Conservation (phyloP, 1,140 invertebrate genomes). For the Diuraphis noxia region DNA sequence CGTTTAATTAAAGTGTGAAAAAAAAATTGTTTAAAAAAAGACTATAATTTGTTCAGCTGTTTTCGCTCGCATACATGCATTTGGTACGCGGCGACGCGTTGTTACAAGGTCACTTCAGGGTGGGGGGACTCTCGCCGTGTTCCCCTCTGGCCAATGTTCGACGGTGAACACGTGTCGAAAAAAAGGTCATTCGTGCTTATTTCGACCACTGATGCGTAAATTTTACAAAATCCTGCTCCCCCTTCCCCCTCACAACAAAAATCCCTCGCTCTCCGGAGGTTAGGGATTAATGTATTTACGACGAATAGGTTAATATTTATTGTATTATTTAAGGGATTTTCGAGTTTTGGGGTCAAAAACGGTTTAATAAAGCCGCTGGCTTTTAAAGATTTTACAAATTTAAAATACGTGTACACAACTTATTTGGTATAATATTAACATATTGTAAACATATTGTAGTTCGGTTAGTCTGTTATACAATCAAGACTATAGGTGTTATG, state of each 20-base stretch:
- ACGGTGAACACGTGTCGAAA: constrained; percentile 14
- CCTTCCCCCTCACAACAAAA: neutral
- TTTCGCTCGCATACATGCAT: neutral
- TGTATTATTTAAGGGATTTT: neutral
- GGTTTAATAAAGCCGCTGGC: neutral
- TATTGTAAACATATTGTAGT: too few species aligned
- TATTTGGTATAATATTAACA: neutral
- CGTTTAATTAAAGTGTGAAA: constrained; percentile 11
- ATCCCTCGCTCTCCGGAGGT: neutral
- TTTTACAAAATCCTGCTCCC: neutral
- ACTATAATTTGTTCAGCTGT: constrained; percentile 38
- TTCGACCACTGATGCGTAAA: neutral
- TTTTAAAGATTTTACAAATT: neutral
- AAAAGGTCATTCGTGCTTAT: neutral
- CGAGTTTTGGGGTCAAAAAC: neutral
- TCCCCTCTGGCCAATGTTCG: neutral
- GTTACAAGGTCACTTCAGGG: neutral
- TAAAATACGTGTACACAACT: neutral
- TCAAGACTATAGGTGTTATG: neutral
- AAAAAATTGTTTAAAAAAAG: constrained; percentile 1
- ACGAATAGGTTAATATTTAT: neutral
- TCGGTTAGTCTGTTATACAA: too few species aligned
- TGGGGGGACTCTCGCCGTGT: neutral
- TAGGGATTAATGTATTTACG: neutral
- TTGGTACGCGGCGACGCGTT: neutral